Evolutionary conservation across 2,797 vertebrate species (phyloP).

Genomic region (Pseudomugil gertrudae): DNA sequence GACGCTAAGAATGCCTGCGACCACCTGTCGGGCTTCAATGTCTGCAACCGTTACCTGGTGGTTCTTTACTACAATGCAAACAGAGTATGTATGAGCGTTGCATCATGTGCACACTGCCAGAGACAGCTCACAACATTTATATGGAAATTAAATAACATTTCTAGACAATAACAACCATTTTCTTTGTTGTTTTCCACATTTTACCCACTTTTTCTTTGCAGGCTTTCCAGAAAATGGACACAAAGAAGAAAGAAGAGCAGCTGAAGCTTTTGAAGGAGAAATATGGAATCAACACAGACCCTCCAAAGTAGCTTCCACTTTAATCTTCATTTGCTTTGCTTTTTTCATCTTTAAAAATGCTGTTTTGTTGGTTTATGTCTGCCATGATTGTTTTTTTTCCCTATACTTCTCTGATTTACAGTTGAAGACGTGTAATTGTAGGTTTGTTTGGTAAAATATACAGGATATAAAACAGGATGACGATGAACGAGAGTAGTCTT

Average conservation of each 20-base stretch:
- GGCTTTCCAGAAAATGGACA: conserved; percentile 99
- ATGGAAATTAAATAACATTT: too few relatives aligned
- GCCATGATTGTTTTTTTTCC: neutral
- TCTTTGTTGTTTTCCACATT: too few relatives aligned
- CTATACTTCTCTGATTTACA: neutral
- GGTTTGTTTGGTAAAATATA: neutral
- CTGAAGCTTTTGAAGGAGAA: conserved; percentile 98
- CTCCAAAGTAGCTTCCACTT: conserved; percentile 86
- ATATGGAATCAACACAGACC: conserved; percentile 98
- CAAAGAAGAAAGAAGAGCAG: conserved; percentile 99
- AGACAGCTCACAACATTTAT: too few relatives aligned
- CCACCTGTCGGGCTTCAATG: conserved; percentile 97
- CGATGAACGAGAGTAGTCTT: neutral
- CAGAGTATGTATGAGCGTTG: conserved; percentile 82
- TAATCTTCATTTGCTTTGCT: neutral
- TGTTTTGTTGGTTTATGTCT: neutral
- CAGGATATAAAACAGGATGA: neutral
- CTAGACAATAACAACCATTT: too few relatives aligned
- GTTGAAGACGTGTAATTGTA: neutral
- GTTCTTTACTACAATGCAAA: conserved; percentile 98
- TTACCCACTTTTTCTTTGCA: conserved; percentile 55
- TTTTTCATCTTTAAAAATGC: conserved; percentile 25
- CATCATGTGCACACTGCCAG: neutral
- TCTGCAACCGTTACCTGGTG: conserved; percentile 98
- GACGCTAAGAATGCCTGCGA: conserved; percentile 98